These are phyloP conservation scores for Cliona cf. orientalis DNA, from an alignment of 37 sponge, comb jelly and placozoan genomes.

Conservation along the genomic window DNA sequence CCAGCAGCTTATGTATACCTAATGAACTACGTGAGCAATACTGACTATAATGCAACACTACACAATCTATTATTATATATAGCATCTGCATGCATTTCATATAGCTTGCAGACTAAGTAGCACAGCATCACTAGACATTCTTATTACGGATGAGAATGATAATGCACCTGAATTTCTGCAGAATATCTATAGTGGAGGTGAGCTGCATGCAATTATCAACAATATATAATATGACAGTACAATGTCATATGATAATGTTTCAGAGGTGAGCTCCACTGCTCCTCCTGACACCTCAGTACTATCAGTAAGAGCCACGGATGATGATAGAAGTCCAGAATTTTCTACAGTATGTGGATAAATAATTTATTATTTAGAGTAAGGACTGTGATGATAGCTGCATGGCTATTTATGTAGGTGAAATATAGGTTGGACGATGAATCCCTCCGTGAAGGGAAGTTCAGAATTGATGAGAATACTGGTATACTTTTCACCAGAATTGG, in stretches of 20 bases:
- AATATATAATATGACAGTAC: background rate
- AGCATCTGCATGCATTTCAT: too few relatives aligned
- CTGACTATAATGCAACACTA: too few relatives aligned
- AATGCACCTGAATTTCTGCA: constrained; percentile 36
- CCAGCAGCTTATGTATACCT: too few relatives aligned
- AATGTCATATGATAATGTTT: background rate
- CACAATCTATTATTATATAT: too few relatives aligned
- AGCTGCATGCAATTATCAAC: background rate
- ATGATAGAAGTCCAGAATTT: constrained; percentile 20
- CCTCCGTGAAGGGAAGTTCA: constrained; percentile 24
- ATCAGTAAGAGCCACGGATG: constrained; percentile 41
- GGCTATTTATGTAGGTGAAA: constrained; percentile 21
- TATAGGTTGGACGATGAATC: background rate
- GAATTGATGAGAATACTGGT: constrained; percentile 24
- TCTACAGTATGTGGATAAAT: background rate
- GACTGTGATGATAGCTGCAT: too few relatives aligned
- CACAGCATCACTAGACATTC: constrained; percentile 1
- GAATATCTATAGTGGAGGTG: constrained; percentile 27
- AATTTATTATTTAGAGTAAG: too few relatives aligned
- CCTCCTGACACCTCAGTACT: constrained; percentile 21
- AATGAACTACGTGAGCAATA: too few relatives aligned
- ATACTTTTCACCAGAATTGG: constrained; percentile 16
- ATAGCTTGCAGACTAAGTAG: constrained; percentile 28
- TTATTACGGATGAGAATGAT: constrained; percentile 57
- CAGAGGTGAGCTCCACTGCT: constrained; percentile 50